Base-by-base conservation (phyloP, 30 jellyfish, hydroid and myxozoan genomes). In the Chrysaora quinquecirrha region DNA sequence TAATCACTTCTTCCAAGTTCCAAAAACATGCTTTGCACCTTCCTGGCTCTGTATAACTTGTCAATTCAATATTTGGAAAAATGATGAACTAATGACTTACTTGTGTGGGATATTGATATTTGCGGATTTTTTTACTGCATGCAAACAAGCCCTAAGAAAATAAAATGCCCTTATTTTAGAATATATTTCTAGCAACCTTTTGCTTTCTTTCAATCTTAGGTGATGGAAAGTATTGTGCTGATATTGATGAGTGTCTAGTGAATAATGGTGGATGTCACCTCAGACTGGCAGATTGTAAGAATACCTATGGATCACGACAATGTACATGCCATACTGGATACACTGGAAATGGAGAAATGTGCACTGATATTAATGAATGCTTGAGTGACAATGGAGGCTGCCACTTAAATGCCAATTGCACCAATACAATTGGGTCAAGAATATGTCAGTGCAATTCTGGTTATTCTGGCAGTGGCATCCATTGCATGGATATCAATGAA, bases 351-450 rank as follows among this genome's bases (percentile, higher is more conserved):
- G 96, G 96, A 23, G 75, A 10, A 20, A 49, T 7, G 1, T 87
- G 96, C 50, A 23, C 34, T 30, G 95, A 89, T 64, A 48, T 81
- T 14, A 48, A 89, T 70, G 97, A 89, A 38, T 89, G 97, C 69
- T n/a, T 48, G 21, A 46, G 64, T 19, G 29, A 32, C 46, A 82
- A 70, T 30, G 81, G 81, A 3, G 74, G 80, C 32, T 82, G 93
- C 22, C 86, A 82, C 66, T 11, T 21, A 14, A 54, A 70, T n/a
- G 86, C 93, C 2, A 54, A 2, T n/a, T 82, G 93, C 66, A 82
- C 86, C 30, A 71, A 82, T 65, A 82, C 93, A 6, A 34, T 12
- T 4, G 93, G 93, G 4, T 70, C 85, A 9, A 43, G 80, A 0
- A 71, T 64, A 12, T 82, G 93, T 72, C 80, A 82, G 48, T 82